Evolutionary conservation across 23 tunicate species (phyloP), one percentile per base, ranked within the genome.

Genomic region (Ciona savignyi): DNA sequence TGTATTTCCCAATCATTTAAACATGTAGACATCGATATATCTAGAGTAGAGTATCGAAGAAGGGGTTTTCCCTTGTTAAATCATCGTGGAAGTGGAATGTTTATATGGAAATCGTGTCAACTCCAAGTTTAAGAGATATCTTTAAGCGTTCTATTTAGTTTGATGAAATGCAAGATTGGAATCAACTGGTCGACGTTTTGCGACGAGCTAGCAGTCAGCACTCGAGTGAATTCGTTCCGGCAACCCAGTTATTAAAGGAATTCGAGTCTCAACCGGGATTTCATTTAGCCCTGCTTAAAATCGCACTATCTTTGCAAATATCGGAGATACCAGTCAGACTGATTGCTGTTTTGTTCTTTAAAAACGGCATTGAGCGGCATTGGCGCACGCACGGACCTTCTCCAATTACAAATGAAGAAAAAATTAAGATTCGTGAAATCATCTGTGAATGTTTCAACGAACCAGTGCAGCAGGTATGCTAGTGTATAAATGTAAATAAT

Each of bases 331-430:
- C 80, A 67, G 78, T 77, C 23, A 60, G 96, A 21, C 71, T 74
- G 81, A 35, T 80, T 25, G 88, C 96, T 15, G 96, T 66, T 29
- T 22, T 89, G 21, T 75, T 72, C 56, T 34, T 89, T 1, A 89
- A 89, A 78, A 82, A 89, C 70, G 96, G 96, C 1, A 72, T 89
- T 51, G 88, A 89, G 11, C 71, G 77, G n/a, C 74, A 73, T 32
- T 89, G 96, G 96, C 78, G 96, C 65, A 49, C 85, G 0, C 80
- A 77, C 4, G 74, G 81, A 29, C 62, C 86, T 19, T 29, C 74
- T 15, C 85, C 83, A 0, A 35, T 87, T 3, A 23, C 60, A 2
- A 63, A 77, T 23, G 78, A 77, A 9, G 81, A 78, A 21, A 82
- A 89, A 33, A 33, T 32, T 3, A n/a, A 65, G 23, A 89, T 89